A percentile compares a stretch with the other conserved stretches of the same genome.
phyloP scores from a whole-genome alignment of 2,888 invertebrate species.

The Pimpla rufipes region DNA sequence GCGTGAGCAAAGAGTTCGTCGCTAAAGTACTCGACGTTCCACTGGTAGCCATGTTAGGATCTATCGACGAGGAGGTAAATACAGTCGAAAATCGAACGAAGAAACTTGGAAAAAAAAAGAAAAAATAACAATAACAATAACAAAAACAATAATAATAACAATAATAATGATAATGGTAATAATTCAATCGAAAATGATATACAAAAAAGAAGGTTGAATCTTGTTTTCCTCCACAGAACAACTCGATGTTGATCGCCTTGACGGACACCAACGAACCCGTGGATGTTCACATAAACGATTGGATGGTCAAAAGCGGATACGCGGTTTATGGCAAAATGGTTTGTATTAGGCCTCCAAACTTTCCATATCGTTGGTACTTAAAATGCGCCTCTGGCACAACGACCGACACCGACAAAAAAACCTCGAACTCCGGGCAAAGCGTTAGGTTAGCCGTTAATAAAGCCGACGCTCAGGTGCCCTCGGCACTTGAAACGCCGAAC shows the following conservation, averaged over 20 bases:
- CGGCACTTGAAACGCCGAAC: no score
- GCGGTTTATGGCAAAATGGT: slow-evolving; percentile 80
- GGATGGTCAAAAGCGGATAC: slow-evolving; percentile 77
- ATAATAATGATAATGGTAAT: neutral
- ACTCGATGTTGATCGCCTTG: slow-evolving; percentile 79
- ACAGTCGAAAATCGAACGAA: slow-evolving; percentile 7
- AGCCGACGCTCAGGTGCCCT: neutral
- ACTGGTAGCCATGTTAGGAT: slow-evolving; percentile 74
- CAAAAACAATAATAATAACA: slow-evolving; percentile 29
- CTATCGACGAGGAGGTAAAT: slow-evolving; percentile 74
- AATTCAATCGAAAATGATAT: neutral
- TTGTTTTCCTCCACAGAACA: slow-evolving; percentile 73
- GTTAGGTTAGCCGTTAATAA: slow-evolving; percentile 13
- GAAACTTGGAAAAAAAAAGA: no score
- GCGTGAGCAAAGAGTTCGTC: slow-evolving; percentile 71
- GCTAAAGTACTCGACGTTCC: slow-evolving; percentile 69
- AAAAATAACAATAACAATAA: no score
- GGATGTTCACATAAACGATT: slow-evolving; percentile 80
- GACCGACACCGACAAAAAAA: neutral
- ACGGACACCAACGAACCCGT: slow-evolving; percentile 77
- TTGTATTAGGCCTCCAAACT: slow-evolving; percentile 78
- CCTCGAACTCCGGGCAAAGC: slow-evolving; percentile 17
- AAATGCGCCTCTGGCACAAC: slow-evolving; percentile 35
- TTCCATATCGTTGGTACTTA: slow-evolving; percentile 64
- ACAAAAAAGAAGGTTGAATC: neutral